Evolutionary conservation across 2,888 invertebrate genomes (phyloP), one percentile per base, ranked within the genome.

Genomic region (Abrostola tripartita): DNA sequence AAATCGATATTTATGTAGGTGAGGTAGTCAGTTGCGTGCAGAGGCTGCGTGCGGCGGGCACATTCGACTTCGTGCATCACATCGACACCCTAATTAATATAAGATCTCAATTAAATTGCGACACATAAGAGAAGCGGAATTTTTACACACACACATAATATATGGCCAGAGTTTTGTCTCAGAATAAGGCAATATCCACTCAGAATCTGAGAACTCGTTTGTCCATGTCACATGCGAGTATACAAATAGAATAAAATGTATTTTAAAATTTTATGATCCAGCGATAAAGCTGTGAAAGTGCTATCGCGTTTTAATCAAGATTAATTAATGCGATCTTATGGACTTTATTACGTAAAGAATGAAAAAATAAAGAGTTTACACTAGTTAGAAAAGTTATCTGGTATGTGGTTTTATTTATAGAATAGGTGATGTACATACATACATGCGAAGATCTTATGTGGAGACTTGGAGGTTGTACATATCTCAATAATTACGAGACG

Each of bases 31-130:
- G 87, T 93, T 92, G 93, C 93, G 93, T 92, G 94, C 87, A 76
- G 85, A 81, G 85, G 83, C 88, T 94, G 94, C 94, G 94, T 94
- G 94, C 87, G 92, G 89, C 88, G 88, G 89, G 81, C 91, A 92
- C 92, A 92, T 94, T 92, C 90, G 87, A 87, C 82, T 84, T 84
- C 85, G 83, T 85, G 87, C 86, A 86, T 90, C 93, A 91, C 92
- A 90, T 91, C 85, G 88, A 85, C 90, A 89, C 90, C 88, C 94
- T 94, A 94, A 95, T 94, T 94, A 95, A 95, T 95, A 94, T 94
- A 94, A 93, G 93, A 94, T 95, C 95, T 95, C 95, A 95, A 95
- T 95, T 95, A 95, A 95, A 94, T 89, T 88, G 92, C 92, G 92
- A 94, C 93, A 93, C 90, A 92, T 92, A 92, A 91, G 90, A 91